These are phyloP conservation scores for Andricus grossulariae DNA, from an alignment of 1,140 invertebrate genomes.

Conservation along the genomic window DNA sequence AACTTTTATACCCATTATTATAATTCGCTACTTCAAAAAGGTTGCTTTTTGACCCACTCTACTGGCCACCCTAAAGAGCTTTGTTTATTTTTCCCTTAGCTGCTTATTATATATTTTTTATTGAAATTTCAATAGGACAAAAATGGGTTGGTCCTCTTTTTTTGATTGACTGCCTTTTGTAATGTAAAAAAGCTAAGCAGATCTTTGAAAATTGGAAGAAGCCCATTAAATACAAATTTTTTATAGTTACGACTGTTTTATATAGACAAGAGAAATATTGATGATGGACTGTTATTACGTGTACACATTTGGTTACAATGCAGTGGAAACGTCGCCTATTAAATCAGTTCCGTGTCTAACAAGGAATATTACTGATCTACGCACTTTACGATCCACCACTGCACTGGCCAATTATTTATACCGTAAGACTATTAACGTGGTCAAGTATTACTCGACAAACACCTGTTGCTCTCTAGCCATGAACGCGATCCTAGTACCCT, in stretches of 20 bases:
- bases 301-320: neutral
- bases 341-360: slow-evolving; percentile 11
- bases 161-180: too few relatives aligned
- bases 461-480: neutral
- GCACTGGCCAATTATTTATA: neutral
- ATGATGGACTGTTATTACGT: neutral
- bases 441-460: slow-evolving; percentile 2
- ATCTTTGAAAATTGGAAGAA: too few relatives aligned
- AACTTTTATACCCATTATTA: too few relatives aligned
- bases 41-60: too few relatives aligned
- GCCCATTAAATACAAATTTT: too few relatives aligned
- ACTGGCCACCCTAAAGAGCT: too few relatives aligned
- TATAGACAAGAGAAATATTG: neutral
- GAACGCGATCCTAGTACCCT: neutral
- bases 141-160: too few relatives aligned
- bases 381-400: neutral
- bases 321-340: slow-evolving; percentile 1
- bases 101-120: too few relatives aligned
- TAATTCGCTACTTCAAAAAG: too few relatives aligned
- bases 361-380: neutral
- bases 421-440: slow-evolving; percentile 1
- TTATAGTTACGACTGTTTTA: neutral
- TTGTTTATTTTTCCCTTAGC: too few relatives aligned
- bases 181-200: too few relatives aligned
- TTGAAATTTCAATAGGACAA: too few relatives aligned